These are phyloP conservation scores for Musca domestica DNA, from an alignment of 1,140 invertebrate genomes.

Conservation along the genomic window DNA sequence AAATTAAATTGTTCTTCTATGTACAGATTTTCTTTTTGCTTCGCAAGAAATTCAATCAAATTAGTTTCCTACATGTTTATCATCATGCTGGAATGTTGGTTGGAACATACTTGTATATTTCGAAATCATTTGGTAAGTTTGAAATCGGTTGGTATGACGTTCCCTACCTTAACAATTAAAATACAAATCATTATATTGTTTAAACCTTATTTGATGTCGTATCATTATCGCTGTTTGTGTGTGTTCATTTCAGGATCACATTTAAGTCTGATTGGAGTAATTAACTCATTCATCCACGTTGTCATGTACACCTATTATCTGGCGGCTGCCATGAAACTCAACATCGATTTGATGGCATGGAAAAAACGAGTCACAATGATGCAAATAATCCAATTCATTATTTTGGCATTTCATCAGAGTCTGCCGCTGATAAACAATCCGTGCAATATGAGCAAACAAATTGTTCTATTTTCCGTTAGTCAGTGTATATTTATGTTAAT, in stretches of 20 bases:
- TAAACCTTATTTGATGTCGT: no score
- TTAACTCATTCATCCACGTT: neutral
- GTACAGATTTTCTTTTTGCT: constrained; percentile 2
- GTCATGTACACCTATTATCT: constrained; percentile 3
- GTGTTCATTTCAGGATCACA: neutral
- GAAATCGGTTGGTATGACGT: neutral
- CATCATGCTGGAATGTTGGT: neutral
- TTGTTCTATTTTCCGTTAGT: neutral
- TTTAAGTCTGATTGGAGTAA: neutral
- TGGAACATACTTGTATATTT: neutral
- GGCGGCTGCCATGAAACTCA: neutral
- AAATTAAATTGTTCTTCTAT: no score
- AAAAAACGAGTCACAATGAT: neutral
- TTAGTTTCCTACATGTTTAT: constrained; percentile 6
- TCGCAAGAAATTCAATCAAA: constrained; percentile 9
- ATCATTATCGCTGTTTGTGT: no score
- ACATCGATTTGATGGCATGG: neutral
- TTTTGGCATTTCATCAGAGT: neutral
- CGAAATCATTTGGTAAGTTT: neutral
- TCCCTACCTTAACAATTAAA: no score
- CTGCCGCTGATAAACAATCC: neutral
- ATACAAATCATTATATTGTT: no score
- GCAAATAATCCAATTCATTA: neutral
- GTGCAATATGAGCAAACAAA: neutral
- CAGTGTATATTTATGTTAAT: neutral